Percentiles rank a stretch among this genome's conserved stretches.
phyloP scores from a whole-genome alignment of 2,797 vertebrate genomes.

The Lutjanus campechanus region DNA sequence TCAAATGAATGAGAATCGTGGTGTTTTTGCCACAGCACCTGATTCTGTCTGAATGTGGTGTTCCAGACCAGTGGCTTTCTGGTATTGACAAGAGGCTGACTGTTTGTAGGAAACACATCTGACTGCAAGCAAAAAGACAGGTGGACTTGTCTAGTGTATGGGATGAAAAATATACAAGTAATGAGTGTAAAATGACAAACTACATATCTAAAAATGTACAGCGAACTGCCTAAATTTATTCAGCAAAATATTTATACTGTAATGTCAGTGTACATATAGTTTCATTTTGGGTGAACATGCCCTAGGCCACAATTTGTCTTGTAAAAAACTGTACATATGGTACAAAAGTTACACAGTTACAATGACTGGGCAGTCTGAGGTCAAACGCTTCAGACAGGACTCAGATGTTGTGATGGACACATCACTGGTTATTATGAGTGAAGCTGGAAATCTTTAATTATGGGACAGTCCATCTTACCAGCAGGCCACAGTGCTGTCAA shows the following conservation, averaged over 20 bases:
- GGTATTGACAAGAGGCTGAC: background rate
- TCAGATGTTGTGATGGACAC: conserved; percentile 5
- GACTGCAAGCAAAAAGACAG: background rate
- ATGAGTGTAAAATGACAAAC: background rate
- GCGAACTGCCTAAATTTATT: background rate
- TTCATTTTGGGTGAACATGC: background rate
- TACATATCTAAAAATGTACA: background rate
- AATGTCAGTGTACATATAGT: background rate
- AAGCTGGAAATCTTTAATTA: conserved; percentile 26
- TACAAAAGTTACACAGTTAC: background rate
- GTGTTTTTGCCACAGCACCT: too few species aligned
- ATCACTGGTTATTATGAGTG: conserved; percentile 10
- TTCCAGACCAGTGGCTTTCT: background rate
- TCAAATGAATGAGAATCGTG: too few species aligned
- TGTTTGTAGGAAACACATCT: background rate
- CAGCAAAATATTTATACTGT: background rate
- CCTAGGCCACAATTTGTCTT: too few species aligned
- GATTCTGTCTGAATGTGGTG: too few species aligned
- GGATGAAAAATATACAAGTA: background rate
- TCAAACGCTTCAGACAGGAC: conserved; percentile 25
- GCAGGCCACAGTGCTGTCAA: background rate
- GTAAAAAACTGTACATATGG: background rate
- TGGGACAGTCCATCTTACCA: conserved; percentile 10
- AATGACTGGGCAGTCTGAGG: conserved; percentile 43
- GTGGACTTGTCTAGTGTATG: background rate